Conservation (phyloP, 2,888 invertebrate genomes). For the Nephrotoma flavescens region DNA sequence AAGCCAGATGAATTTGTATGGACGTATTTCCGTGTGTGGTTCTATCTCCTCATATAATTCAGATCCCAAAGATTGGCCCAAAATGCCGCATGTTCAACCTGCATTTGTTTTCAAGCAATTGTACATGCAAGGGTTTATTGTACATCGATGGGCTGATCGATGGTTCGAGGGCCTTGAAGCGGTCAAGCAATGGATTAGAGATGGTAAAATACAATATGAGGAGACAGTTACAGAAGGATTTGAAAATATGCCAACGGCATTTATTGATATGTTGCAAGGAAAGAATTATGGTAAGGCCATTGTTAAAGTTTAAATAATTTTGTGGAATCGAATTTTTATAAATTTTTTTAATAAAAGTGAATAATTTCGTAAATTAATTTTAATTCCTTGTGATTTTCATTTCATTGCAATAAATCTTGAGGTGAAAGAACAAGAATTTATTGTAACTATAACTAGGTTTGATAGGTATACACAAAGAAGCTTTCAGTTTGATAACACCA, state of each 20-base stretch:
- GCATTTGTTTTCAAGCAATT: conserved; percentile 40
- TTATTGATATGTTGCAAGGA: conserved; percentile 46
- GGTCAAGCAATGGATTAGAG: conserved; percentile 45
- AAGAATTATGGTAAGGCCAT: conserved; percentile 57
- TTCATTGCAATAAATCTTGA: too few species aligned
- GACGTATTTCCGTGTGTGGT: conserved; percentile 49
- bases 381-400: too few species aligned
- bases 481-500: too few species aligned
- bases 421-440: too few species aligned
- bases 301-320: conserved; percentile 24
- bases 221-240: conserved; percentile 59
- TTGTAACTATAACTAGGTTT: too few species aligned
- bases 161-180: conserved; percentile 48
- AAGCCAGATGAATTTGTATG: conserved; percentile 43
- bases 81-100: conserved; percentile 28
- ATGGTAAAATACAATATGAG: conserved; percentile 52
- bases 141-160: conserved; percentile 38
- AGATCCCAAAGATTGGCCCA: conserved; percentile 17
- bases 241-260: conserved; percentile 55
- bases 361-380: too few species aligned
- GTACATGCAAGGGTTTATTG: conserved; percentile 40
- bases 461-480: too few species aligned
- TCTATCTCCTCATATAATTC: conserved; percentile 48
- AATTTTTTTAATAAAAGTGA: neutral
- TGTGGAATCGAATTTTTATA: neutral